A percentile compares a stretch with the other conserved stretches of the same genome.
phyloP scores from a whole-genome alignment of 2,888 invertebrate genomes.

The Drosophila quasianomalipes region DNA sequence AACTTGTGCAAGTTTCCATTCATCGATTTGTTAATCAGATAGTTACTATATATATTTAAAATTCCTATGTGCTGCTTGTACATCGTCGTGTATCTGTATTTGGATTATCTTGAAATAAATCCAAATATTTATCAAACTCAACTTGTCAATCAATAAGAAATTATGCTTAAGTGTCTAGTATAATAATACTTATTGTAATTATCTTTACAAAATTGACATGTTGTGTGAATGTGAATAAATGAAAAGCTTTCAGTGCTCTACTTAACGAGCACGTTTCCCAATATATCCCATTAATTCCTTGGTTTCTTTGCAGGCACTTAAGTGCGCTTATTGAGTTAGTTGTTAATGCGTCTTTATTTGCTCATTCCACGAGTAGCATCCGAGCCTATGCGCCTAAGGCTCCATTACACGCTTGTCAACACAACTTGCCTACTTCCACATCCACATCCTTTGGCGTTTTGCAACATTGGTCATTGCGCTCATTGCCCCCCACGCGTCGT shows the following conservation, averaged over 20 bases:
- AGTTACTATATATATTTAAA: not conserved
- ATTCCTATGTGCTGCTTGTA: not conserved
- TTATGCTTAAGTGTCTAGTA: not conserved
- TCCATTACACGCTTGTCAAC: not conserved
- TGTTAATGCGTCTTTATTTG: slow-evolving; percentile 29
- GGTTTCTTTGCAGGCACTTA: slow-evolving; percentile 32
- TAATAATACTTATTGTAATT: not conserved
- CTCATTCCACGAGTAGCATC: slow-evolving; percentile 3
- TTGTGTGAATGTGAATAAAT: too few species aligned
- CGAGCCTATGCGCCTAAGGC: not conserved
- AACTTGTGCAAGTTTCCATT: not conserved
- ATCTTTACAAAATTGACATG: not conserved
- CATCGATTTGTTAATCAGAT: not conserved
- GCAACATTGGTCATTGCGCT: not conserved
- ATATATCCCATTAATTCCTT: slow-evolving; percentile 18
- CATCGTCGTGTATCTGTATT: not conserved
- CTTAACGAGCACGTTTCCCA: slow-evolving; percentile 7
- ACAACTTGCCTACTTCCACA: not conserved
- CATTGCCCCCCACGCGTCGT: not conserved
- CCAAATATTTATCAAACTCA: not conserved
- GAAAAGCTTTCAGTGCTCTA: not conserved
- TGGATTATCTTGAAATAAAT: not conserved
- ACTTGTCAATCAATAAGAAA: not conserved
- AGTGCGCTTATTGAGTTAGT: slow-evolving; percentile 48
- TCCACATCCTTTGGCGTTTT: not conserved